These are phyloP conservation scores for Thripadectes ignobilis DNA, from an alignment of 2,797 vertebrate species.

Conservation along the genomic window DNA sequence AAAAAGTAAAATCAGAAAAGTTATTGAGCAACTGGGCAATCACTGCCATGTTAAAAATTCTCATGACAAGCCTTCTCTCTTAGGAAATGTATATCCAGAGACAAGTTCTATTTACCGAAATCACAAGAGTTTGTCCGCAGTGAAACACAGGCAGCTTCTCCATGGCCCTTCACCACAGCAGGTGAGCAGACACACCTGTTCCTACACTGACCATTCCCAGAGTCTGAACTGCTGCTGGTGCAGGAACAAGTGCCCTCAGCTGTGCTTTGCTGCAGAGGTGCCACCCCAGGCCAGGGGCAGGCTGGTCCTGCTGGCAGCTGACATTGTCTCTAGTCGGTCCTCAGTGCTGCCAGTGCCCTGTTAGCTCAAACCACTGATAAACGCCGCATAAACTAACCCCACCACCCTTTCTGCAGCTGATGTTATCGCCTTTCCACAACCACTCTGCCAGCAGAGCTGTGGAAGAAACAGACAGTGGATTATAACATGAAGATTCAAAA, in stretches of 20 bases:
- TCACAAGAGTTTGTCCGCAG: background rate
- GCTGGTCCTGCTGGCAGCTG: background rate
- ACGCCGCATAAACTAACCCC: background rate
- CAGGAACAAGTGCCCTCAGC: accelerated
- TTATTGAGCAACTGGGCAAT: background rate
- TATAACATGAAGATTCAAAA: background rate
- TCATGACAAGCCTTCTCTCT: background rate
- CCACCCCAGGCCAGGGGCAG: background rate
- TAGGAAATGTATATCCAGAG: background rate
- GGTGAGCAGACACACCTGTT: background rate
- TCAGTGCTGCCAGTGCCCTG: background rate
- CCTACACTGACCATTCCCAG: background rate
- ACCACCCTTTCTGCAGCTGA: background rate
- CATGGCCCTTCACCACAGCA: background rate
- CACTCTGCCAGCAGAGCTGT: background rate
- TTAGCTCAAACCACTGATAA: background rate
- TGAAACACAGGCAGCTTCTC: background rate
- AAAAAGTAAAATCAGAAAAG: background rate
- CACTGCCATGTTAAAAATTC: background rate
- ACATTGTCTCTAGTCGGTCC: background rate
- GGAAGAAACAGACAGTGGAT: background rate
- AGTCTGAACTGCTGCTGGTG: background rate
- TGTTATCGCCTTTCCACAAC: accelerated
- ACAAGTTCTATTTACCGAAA: background rate
- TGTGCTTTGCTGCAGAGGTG: background rate